These are phyloP conservation scores for Periplaneta americana DNA, from an alignment of 1,140 invertebrate species.

Conservation along the genomic window DNA sequence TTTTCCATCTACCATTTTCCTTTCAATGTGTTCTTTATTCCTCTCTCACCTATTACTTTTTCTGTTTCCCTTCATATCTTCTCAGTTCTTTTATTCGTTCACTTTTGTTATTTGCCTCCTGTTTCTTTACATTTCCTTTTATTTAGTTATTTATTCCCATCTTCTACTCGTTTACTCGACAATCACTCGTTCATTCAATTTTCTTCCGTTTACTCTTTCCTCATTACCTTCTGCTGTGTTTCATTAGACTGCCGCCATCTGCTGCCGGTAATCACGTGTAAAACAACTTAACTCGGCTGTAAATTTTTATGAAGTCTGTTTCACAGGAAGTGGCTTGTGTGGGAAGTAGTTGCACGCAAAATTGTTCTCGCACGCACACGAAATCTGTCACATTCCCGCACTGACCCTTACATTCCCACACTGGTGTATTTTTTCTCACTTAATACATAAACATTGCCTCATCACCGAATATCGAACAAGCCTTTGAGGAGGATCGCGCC, in stretches of 20 bases:
- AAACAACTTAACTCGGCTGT: neutral
- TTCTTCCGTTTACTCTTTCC: too few species aligned
- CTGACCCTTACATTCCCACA: neutral
- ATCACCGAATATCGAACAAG: neutral
- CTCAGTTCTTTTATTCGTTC: neutral
- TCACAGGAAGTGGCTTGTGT: neutral
- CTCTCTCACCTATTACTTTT: neutral
- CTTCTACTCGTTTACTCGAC: too few species aligned
- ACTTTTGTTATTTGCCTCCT: neutral
- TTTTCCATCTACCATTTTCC: too few species aligned
- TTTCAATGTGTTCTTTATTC: neutral
- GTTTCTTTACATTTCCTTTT: too few species aligned
- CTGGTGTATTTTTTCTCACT: neutral
- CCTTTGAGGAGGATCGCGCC: neutral
- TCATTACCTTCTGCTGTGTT: too few species aligned
- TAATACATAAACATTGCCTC: neutral
- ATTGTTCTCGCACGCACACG: neutral
- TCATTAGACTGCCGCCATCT: too few species aligned
- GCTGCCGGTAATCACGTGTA: neutral
- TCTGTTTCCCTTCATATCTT: neutral
- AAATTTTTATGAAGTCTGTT: neutral
- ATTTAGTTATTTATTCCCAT: too few species aligned
- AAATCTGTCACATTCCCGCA: neutral
- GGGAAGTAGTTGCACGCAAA: neutral
- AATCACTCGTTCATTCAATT: too few species aligned